Base-by-base conservation (phyloP, 1,140 invertebrate genomes). In the Caenorhabditis tropicalis region DNA sequence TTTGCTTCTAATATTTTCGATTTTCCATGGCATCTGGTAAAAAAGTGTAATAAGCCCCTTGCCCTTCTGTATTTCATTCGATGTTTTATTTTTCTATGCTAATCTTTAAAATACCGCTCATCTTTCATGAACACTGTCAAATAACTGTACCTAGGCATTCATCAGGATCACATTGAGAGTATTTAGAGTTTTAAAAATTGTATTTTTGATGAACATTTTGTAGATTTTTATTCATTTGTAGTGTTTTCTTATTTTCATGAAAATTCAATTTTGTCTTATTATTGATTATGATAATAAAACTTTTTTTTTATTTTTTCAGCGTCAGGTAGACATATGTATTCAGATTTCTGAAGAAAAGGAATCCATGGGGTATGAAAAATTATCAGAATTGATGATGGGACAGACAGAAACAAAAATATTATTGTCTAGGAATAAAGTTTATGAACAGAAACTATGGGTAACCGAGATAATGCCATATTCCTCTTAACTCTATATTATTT, bases 61-160 rank as follows among this genome's bases (percentile, higher is more conserved):
- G 53, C 53, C 53, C 24, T 12, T 56, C 15, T 36, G 12, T 65
- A 2, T 3, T 1, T 58, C 29, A 0, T 6, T 1, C 12, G 36
- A 43, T 43, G 39, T 43, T 43, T 43, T 43, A n/a, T n/a, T n/a
- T 43, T 36, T 65, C 6, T 65, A 36, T 19, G 7, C 12, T 36
- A 65, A 65, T 65, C 31, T 39, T 65, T n/a, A 1, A 65, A 65
- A 43, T 74, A 74, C 65, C 36, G 65, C 65, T 43, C 65, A 74
- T 74, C 65, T 74, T 74, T 74, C 65, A 43, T 43, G n/a, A 74
- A 46, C 33, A 65, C 16, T 65, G 58, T 65, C 58, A 65, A 65
- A 16, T 65, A 65, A 65, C 24, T 27, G 21, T 12, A 56, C 12
- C 36, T 65, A 65, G 58, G 58, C 24, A 27, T 33, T 33, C 58